Base-by-base conservation (phyloP, 1,140 invertebrate species). In the Hetaerina americana region DNA sequence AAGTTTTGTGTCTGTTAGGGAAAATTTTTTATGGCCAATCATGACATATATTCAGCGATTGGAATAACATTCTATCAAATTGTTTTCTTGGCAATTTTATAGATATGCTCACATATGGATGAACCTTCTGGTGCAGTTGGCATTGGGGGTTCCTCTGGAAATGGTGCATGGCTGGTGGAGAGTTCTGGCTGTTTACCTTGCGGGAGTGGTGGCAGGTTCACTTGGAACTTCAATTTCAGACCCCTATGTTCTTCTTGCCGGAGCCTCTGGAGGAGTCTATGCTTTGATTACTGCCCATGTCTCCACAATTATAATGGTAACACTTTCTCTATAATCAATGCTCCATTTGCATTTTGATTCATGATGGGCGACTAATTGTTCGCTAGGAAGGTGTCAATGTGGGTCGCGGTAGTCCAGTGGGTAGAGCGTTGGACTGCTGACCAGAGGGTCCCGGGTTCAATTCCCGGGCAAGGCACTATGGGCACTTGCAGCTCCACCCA, bases 141-240 rank as follows among this genome's bases (percentile, higher is more conserved):
- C 97, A 78, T 84, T 98, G 67, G 96, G 96, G 1, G 87, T 97
- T 25, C 94, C 95, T 0, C 79, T 99, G 69, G 96, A 99, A 81
- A 92, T 98, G 89, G 95, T 98, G 10, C 96, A 99, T 79, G 89
- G 91, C 75, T 95, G 92, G 89, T 96, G 93, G 93, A 83, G 95
- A 68, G 91, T 97, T 2, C 81, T 92, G 0, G 79, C 91, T 0
- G 89, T 95, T 31, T 93, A 93, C 77, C 77, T 92, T 66, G 89
- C 90, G 0, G 93, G 93, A 0, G 93, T 96, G 0, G 77, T 93
- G 1, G 93, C 92, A 12, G 93, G 93, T n/a, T 93, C 91, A 2
- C 83, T 95, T 49, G 92, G 90, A 8, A 94, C 94, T n/a, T 96
- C 94, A 1, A 84, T 98, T 1, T 88, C 90, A 6, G 96, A 97